These are phyloP conservation scores for Epiblema foenella DNA, from an alignment of 2,888 invertebrate species.

Conservation along the genomic window DNA sequence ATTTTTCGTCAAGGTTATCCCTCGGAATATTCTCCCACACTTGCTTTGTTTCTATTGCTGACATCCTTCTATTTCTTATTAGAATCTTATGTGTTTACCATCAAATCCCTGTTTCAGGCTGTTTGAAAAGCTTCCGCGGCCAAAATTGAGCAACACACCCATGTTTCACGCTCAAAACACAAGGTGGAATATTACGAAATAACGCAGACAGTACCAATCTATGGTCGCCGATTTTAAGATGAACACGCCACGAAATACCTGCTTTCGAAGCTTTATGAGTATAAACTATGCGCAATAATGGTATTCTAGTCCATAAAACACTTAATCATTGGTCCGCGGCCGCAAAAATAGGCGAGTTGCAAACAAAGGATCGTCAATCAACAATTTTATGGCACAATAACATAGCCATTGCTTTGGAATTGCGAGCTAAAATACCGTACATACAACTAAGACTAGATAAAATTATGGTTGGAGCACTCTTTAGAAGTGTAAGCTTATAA, in stretches of 20 bases:
- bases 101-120: conserved; percentile 49
- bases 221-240: conserved; percentile 31
- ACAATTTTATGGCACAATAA: conserved; percentile 78
- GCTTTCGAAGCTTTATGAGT: conserved; percentile 22
- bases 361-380: conserved; percentile 78
- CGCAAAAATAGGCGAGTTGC: conserved; percentile 60
- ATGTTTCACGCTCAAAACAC: conserved; percentile 52
- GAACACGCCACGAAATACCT: conserved; percentile 31
- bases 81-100: conserved; percentile 64
- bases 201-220: conserved; percentile 29
- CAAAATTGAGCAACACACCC: conserved; percentile 60
- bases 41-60: conserved; percentile 65
- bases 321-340: conserved; percentile 47
- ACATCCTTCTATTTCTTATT: conserved; percentile 64
- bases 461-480: conserved; percentile 66
- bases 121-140: conserved; percentile 53
- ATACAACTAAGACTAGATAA: conserved; percentile 76
- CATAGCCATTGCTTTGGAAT: conserved; percentile 67
- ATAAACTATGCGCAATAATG: conserved; percentile 36
- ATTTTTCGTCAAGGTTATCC: conserved; percentile 67
- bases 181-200: conserved; percentile 43
- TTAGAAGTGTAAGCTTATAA: conserved; percentile 63
- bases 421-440: conserved; percentile 63
- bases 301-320: conserved; percentile 42
- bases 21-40: conserved; percentile 63